Evolutionary conservation across 2,888 invertebrate genomes (phyloP).

Genomic region (Cybosia mesomella): DNA sequence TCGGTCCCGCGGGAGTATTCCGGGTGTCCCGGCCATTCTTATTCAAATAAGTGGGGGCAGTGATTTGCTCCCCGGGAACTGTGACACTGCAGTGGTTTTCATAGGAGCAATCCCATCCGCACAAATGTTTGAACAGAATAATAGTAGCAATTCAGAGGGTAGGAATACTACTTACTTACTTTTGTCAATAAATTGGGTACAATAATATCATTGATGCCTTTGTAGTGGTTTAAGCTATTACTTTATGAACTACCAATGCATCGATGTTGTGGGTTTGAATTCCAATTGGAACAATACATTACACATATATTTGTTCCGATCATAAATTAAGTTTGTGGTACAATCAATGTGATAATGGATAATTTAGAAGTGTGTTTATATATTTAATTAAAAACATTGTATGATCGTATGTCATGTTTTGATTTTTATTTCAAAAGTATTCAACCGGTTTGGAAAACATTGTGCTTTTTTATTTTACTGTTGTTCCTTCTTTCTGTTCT

Average conservation of each 20-base stretch:
- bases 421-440: no score
- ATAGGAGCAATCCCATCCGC: constrained; percentile 26
- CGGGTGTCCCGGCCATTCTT: constrained; percentile 71
- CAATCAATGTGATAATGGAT: not conserved
- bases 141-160: constrained; percentile 30
- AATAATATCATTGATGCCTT: constrained; percentile 6
- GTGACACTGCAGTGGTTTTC: constrained; percentile 56
- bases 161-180: constrained; percentile 12
- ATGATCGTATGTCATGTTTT: not conserved
- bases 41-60: constrained; percentile 81
- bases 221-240: constrained; percentile 1
- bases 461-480: no score
- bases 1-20: constrained; percentile 58
- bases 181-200: not conserved
- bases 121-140: constrained; percentile 50
- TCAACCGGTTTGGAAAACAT: no score
- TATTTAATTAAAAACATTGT: no score
- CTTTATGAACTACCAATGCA: not conserved
- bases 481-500: no score
- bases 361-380: not conserved
- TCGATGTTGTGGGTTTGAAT: not conserved
- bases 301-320: not conserved
- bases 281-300: not conserved
- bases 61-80: constrained; percentile 72
- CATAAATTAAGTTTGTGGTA: not conserved